A percentile compares a stretch with the other conserved stretches of the same genome.
These are phyloP conservation scores for Prochilodus magdalenae DNA, from an alignment of 2,113 vertebrate species.

Conservation along the genomic window DNA sequence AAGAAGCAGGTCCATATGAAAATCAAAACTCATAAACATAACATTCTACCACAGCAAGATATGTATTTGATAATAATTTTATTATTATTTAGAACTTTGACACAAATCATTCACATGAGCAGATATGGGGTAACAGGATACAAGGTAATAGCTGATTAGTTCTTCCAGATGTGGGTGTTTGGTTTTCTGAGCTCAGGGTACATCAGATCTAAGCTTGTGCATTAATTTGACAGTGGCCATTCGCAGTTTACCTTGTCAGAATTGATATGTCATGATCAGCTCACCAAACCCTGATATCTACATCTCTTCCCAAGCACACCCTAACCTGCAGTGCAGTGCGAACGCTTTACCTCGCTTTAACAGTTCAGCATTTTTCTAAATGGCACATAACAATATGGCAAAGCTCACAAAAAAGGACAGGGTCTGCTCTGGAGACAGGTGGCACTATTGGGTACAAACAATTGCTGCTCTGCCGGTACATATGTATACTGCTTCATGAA, in stretches of 20 bases:
- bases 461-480: constrained; percentile 13
- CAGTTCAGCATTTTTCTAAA: constrained; percentile 78
- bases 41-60: no score
- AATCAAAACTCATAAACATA: no score
- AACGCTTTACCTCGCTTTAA: constrained; percentile 66
- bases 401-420: constrained; percentile 65
- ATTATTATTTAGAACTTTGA: no score
- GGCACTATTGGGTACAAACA: constrained; percentile 58
- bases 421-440: constrained; percentile 65
- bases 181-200: not conserved
- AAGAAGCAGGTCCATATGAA: no score
- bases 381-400: constrained; percentile 66
- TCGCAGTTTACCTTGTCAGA: not conserved
- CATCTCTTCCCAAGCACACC: constrained; percentile 35
- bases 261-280: constrained; percentile 29
- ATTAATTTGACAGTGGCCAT: not conserved
- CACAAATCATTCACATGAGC: no score
- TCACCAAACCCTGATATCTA: constrained; percentile 43
- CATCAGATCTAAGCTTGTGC: not conserved
- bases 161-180: not conserved
- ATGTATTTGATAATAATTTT: no score
- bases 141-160: not conserved
- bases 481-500: no score
- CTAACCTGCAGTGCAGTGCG: constrained; percentile 68
- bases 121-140: no score